Base-by-base conservation (phyloP, 2,888 invertebrate genomes). In the Caenorhabditis japonica region DNA sequence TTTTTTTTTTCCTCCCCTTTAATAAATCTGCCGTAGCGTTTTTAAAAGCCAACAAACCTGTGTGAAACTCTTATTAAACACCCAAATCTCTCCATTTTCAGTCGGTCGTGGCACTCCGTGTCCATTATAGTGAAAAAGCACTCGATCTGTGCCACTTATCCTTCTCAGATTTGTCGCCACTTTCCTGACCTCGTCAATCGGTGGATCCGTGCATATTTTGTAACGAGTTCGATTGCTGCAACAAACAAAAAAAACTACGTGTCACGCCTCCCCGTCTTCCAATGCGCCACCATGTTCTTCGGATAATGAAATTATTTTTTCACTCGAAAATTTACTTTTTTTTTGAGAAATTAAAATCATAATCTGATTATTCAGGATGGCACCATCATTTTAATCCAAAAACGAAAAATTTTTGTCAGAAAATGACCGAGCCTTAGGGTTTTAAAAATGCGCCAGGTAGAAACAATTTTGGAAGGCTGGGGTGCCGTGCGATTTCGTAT, bases 51-150 rank as follows among this genome's bases (percentile, higher is more conserved):
- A n/a, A n/a, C n/a, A n/a, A n/a, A 83, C 80, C 77, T 85, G 97
- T 3, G 99, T 99, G 89, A 95, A 99, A 43, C 78, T 79, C 90
- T 93, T 92, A 90, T 99, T 99, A 90, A 99, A 99, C 3, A 99
- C 84, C 87, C 87, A 87, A 49, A 87, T 85, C 91, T 99, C 99
- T 8, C 99, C 97, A 90, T 99, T 99, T 17, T 92, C 91, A 10
- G 99, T 99, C 33, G 99, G 99, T 88, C 93, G 93, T 41, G 99
- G 99, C 69, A 99, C 99, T 15, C 99, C 99, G 88, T 99, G 99
- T 0, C 99, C 99, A 89, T 99, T 99, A 89, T 99, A 99, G 89
- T 99, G 99, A 90, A 99, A 99, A 58, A 99, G 90, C 36, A 76
- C 99, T 15, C 80, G 62, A 38, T 78, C 80, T 10, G 97, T 97